Evolutionary conservation across 2,113 vertebrate species (phyloP).

Genomic region (Ammospiza nelsoni): DNA sequence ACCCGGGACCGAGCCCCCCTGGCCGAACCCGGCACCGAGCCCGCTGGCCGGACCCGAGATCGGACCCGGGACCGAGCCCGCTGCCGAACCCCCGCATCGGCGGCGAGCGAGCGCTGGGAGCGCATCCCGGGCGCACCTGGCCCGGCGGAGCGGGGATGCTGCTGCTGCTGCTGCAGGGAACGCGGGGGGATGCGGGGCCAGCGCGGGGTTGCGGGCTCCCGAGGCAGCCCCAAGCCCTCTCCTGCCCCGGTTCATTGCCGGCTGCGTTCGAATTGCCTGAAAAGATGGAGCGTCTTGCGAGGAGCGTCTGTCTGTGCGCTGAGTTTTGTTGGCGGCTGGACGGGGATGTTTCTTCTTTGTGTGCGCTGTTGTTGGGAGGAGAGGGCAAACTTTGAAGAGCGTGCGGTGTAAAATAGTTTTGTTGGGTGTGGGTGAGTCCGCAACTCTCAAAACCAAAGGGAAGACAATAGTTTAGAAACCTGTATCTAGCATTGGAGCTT

Average conservation of each 20-base stretch:
- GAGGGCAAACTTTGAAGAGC: neutral
- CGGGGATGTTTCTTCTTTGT: neutral
- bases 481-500: accelerated
- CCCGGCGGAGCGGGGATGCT: neutral
- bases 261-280: accelerated
- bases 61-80: neutral
- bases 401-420: neutral
- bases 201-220: neutral
- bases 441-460: neutral
- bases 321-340: neutral
- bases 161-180: neutral
- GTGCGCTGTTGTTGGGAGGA: accelerated
- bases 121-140: neutral
- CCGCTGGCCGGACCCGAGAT: no score
- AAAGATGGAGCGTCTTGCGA: no score
- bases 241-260: accelerated
- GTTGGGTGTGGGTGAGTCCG: accelerated
- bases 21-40: accelerated
- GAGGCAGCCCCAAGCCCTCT: accelerated
- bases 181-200: neutral
- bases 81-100: no score
- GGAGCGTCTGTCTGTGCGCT: accelerated
- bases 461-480: neutral
- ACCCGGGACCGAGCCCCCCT: no score
- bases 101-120: neutral